Percentiles rank a stretch among this genome's conserved stretches.
Evolutionary conservation across 1,140 invertebrate genomes (phyloP).

Genomic region (Lethocerus indicus): DNA sequence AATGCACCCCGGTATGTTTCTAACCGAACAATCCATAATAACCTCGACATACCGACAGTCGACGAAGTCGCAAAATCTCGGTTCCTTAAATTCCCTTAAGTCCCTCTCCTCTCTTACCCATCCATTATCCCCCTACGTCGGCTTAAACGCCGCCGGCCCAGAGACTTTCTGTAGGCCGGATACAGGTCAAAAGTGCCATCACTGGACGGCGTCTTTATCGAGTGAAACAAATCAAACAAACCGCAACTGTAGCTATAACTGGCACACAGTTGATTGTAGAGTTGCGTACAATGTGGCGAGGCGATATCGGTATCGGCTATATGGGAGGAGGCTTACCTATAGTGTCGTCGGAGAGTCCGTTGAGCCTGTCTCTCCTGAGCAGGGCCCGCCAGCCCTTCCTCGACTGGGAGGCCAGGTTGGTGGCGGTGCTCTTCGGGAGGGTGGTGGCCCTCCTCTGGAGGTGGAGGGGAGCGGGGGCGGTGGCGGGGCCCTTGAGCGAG

Average conservation of each 20-base stretch:
- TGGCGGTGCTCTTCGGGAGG: conserved; percentile 8
- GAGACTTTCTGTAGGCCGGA: not conserved
- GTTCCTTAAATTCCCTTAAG: too few species aligned
- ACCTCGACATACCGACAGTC: too few species aligned
- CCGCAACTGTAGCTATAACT: not conserved
- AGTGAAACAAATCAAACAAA: not conserved
- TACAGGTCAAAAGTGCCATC: not conserved
- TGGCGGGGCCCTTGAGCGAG: conserved; percentile 4
- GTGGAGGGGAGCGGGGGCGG: not conserved
- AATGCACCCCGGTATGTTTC: too few species aligned
- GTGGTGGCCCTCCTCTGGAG: conserved; percentile 8
- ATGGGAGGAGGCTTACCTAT: conserved; percentile 6
- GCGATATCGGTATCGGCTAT: too few species aligned
- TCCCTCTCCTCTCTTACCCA: too few species aligned
- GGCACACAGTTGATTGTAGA: too few species aligned
- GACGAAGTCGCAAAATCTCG: too few species aligned
- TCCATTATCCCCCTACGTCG: too few species aligned
- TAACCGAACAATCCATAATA: too few species aligned
- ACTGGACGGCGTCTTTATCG: not conserved
- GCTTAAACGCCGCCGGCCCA: not conserved
- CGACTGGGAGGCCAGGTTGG: conserved; percentile 10
- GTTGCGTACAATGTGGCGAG: too few species aligned
- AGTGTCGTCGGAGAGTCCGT: conserved; percentile 9
- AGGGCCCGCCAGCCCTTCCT: conserved; percentile 12
- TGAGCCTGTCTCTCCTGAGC: conserved; percentile 5